Evolutionary conservation across 2,888 invertebrate genomes (phyloP).

Genomic region (Leptopilina syphax): DNA sequence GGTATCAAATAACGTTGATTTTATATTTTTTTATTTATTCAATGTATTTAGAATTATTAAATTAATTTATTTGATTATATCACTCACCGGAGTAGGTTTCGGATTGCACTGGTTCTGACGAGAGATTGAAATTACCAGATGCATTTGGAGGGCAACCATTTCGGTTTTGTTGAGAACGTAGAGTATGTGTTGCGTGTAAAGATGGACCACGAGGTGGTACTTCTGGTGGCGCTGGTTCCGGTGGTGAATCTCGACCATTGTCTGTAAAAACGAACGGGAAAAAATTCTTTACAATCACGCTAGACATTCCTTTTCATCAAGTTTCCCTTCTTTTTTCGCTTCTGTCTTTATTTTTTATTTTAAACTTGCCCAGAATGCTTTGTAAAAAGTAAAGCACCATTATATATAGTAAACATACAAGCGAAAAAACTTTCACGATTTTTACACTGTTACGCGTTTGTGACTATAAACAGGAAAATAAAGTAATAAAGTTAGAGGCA

Average conservation of each 20-base stretch:
- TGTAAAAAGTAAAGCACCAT: not conserved
- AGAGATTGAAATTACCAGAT: slow-evolving; percentile 77
- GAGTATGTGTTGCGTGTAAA: slow-evolving; percentile 80
- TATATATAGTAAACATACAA: not conserved
- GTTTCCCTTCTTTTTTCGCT: not conserved
- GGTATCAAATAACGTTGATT: too few relatives aligned
- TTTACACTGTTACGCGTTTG: not conserved
- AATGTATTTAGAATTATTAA: too few relatives aligned
- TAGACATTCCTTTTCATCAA: not conserved
- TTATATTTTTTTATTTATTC: too few relatives aligned
- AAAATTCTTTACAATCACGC: slow-evolving; percentile 5
- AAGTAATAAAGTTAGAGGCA: too few relatives aligned
- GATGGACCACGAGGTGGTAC: slow-evolving; percentile 92
- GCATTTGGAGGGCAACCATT: slow-evolving; percentile 68
- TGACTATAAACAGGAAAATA: not conserved
- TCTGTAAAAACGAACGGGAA: slow-evolving; percentile 69
- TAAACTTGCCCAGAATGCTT: not conserved
- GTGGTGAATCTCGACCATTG: slow-evolving; percentile 86
- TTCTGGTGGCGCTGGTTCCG: slow-evolving; percentile 91
- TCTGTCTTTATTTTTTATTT: not conserved
- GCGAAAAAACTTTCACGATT: not conserved
- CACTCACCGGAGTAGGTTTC: slow-evolving; percentile 69
- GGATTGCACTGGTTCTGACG: slow-evolving; percentile 75
- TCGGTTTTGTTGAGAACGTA: slow-evolving; percentile 78
- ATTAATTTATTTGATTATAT: not conserved